Conservation (phyloP, 2,113 vertebrate genomes). For the Oreocharis arfaki region DNA sequence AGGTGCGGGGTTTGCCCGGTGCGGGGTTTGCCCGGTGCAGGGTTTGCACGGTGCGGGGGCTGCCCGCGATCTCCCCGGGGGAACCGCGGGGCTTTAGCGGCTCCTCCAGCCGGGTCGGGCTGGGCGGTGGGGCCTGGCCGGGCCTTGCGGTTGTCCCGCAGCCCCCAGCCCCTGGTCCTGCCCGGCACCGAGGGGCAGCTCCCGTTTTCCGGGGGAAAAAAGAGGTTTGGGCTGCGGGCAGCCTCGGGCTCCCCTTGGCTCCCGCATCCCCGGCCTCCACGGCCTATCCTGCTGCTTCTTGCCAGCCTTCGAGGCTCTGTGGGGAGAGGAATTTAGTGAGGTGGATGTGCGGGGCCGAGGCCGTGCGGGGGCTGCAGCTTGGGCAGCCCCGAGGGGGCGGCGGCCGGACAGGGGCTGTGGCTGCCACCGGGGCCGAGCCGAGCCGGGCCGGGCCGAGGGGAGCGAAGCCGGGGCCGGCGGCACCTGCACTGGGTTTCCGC, state of each 20-base stretch:
- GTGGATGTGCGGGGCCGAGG: neutral
- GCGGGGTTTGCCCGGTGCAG: neutral
- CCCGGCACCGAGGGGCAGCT: neutral
- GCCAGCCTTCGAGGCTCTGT: neutral
- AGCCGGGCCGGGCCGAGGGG: neutral
- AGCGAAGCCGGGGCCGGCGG: neutral
- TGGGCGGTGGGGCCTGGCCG: neutral
- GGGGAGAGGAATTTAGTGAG: neutral
- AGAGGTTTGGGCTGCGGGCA: accelerated
- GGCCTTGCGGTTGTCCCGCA: neutral
- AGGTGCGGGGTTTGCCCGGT: neutral
- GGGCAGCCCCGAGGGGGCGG: neutral
- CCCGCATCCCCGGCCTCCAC: neutral
- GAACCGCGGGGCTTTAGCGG: neutral
- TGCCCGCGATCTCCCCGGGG: neutral
- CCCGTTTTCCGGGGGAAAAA: neutral
- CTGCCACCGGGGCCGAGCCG: neutral
- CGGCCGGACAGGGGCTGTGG: neutral
- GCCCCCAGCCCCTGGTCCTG: neutral
- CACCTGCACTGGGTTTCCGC: neutral
- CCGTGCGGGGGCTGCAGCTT: neutral
- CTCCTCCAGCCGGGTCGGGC: neutral
- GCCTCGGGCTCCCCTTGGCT: neutral
- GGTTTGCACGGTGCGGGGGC: neutral
- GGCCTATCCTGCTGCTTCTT: neutral